These are phyloP conservation scores for Dolichomitus sp. DNA, from an alignment of 2,888 invertebrate species.

Conservation along the genomic window DNA sequence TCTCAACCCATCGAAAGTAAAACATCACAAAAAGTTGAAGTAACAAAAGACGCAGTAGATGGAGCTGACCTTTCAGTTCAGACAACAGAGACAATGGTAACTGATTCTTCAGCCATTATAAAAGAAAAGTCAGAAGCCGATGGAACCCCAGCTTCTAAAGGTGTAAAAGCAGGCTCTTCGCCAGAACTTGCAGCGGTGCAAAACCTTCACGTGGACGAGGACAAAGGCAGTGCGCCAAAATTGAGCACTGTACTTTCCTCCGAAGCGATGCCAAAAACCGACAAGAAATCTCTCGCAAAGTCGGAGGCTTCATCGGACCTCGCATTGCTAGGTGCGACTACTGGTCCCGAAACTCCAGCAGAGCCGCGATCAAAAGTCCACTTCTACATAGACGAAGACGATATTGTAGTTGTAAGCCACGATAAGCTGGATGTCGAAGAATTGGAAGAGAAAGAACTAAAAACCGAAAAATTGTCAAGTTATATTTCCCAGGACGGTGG, in stretches of 20 bases:
- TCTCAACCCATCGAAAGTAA: constrained; percentile 19
- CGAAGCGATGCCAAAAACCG: constrained; percentile 47
- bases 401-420: constrained; percentile 79
- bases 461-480: constrained; percentile 57
- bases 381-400: constrained; percentile 83
- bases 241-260: constrained; percentile 74
- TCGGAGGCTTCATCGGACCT: constrained; percentile 67
- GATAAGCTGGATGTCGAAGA: constrained; percentile 61
- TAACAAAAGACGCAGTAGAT: constrained; percentile 10
- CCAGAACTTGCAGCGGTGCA: constrained; percentile 54
- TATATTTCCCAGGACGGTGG: constrained; percentile 86
- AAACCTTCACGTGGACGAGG: constrained; percentile 72
- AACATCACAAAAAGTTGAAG: constrained; percentile 1
- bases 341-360: constrained; percentile 60
- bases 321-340: constrained; percentile 51
- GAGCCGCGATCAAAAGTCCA: constrained; percentile 79
- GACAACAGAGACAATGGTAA: constrained; percentile 29
- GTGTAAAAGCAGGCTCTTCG: constrained; percentile 55
- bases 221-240: constrained; percentile 79
- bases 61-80: constrained; percentile 22
- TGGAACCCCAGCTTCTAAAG: constrained; percentile 52
- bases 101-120: neutral
- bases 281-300: constrained; percentile 64
- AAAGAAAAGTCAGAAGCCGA: constrained; percentile 52
- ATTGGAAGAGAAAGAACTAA: constrained; percentile 19